A percentile compares a stretch with the other conserved stretches of the same genome.
phyloP scores from a whole-genome alignment of 2,888 invertebrate genomes.

The Rhingia campestris region DNA sequence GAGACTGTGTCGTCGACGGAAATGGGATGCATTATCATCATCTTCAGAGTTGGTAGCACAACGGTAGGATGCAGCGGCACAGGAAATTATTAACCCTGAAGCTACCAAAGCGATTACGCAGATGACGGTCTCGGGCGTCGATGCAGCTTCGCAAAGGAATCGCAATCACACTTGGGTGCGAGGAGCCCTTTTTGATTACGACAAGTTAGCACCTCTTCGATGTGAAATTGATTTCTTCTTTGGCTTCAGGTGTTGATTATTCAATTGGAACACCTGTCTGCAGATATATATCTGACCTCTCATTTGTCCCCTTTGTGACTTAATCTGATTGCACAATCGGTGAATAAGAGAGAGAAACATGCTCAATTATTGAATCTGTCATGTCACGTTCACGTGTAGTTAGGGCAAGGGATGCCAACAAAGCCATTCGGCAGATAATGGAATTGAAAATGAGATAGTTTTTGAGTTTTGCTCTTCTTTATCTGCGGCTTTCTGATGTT shows the following conservation, averaged over 20 bases:
- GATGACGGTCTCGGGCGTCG: constrained; percentile 22
- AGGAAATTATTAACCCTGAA: constrained; percentile 69
- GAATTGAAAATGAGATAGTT: constrained; percentile 36
- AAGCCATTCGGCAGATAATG: constrained; percentile 10
- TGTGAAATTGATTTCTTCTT: constrained; percentile 46
- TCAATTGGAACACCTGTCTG: constrained; percentile 68
- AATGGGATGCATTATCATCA: constrained; percentile 57
- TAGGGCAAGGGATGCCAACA: constrained; percentile 16
- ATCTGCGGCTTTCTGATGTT: constrained; percentile 17
- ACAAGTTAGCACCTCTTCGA: constrained; percentile 66
- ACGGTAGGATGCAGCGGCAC: constrained; percentile 33
- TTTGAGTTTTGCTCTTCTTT: constrained; percentile 16
- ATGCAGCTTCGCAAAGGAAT: constrained; percentile 35
- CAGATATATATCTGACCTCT: constrained; percentile 24
- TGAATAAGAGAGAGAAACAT: constrained; percentile 11
- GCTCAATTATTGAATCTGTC: constrained; percentile 30
- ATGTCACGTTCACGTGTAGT: constrained; percentile 26
- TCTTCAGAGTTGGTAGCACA: constrained; percentile 15
- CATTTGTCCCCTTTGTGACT: constrained; percentile 61
- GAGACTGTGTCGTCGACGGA: constrained; percentile 51
- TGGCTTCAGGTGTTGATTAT: constrained; percentile 61
- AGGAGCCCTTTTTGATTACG: constrained; percentile 47
- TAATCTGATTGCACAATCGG: constrained; percentile 57
- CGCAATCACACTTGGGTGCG: constrained; percentile 44
- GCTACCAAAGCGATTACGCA: constrained; percentile 53